A percentile compares a stretch with the other conserved stretches of the same genome.
Evolutionary conservation across 2,888 invertebrate species (phyloP).

Genomic region (Caenorhabditis panamensis): DNA sequence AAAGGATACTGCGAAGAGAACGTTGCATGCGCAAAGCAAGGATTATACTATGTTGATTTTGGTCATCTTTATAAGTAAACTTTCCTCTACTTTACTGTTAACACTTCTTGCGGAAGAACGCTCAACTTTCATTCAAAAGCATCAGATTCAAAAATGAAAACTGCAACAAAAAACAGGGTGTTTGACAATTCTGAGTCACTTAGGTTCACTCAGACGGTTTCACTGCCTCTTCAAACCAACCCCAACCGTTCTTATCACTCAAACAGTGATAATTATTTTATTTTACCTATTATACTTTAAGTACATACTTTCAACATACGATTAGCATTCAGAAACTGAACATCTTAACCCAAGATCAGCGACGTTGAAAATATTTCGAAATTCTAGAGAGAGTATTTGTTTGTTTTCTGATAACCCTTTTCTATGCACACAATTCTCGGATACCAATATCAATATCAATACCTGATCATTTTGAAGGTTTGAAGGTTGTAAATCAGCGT

Average conservation of each 20-base stretch:
- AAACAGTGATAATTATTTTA: conserved; percentile 44
- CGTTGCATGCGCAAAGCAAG: no score
- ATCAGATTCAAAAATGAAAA: no score
- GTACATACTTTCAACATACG: conserved; percentile 26
- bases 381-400: background rate
- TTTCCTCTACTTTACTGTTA: background rate
- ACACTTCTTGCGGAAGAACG: no score
- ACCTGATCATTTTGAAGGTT: conserved; percentile 46
- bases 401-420: background rate
- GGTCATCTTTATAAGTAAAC: conserved; percentile 8
- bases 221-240: background rate
- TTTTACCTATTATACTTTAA: conserved; percentile 52
- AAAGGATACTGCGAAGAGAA: background rate
- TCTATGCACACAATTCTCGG: background rate
- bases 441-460: no score
- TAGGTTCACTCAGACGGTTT: no score
- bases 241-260: conserved; percentile 41
- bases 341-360: conserved; percentile 32
- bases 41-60: conserved; percentile 25
- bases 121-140: no score
- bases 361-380: conserved; percentile 19
- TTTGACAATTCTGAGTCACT: conserved; percentile 21
- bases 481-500: conserved; percentile 41
- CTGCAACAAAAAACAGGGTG: no score
- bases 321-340: no score